These are phyloP conservation scores for Procambarus virginalis DNA, from an alignment of 1,140 invertebrate species.

Conservation along the genomic window DNA sequence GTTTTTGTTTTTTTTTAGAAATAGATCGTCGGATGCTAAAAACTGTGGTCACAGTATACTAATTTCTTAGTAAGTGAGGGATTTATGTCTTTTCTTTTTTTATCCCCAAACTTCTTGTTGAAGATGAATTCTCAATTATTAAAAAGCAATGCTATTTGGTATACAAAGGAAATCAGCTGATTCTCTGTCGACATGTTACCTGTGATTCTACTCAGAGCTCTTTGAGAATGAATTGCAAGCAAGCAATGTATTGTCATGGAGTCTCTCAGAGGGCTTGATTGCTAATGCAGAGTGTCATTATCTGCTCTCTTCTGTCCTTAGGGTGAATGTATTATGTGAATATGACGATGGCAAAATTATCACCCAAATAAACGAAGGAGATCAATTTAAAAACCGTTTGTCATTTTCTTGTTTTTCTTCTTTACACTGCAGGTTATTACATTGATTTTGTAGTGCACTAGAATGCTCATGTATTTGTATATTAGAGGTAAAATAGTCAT, in stretches of 20 bases:
- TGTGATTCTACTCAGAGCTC: constrained; percentile 48
- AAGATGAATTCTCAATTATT: no score
- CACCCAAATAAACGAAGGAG: constrained; percentile 52
- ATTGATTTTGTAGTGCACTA: no score
- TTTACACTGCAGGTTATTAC: no score
- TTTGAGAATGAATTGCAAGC: constrained; percentile 45
- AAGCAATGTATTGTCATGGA: constrained; percentile 27
- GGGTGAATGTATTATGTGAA: constrained; percentile 65
- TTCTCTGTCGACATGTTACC: constrained; percentile 18
- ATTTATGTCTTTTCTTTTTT: neutral
- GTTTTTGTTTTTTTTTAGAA: neutral
- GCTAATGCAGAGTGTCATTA: constrained; percentile 49
- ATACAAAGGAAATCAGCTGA: constrained; percentile 47
- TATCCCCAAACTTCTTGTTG: no score
- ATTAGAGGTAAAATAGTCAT: no score
- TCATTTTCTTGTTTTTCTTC: no score
- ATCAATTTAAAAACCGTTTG: neutral
- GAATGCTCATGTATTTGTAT: no score
- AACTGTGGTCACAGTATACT: neutral
- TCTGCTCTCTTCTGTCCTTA: constrained; percentile 61
- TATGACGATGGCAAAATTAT: constrained; percentile 42
- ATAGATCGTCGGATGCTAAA: neutral
- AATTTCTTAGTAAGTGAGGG: neutral
- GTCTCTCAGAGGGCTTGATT: constrained; percentile 58
- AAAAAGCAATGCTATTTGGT: neutral